Evolutionary conservation across 1,140 invertebrate genomes (phyloP), one percentile per base, ranked within the genome.

Genomic region (Hormaphis cornu): DNA sequence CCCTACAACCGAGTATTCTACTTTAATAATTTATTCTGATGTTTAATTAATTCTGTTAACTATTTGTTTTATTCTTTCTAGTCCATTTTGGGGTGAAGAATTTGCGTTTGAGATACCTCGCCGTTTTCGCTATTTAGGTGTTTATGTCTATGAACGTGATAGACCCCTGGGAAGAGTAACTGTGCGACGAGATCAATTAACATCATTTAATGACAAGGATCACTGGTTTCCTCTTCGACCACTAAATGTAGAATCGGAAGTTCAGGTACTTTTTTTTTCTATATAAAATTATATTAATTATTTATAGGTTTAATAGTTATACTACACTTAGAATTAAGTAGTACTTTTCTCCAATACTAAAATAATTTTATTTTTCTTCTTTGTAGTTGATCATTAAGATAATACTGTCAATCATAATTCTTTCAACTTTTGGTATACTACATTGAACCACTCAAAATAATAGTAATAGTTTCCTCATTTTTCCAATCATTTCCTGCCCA

Each of bases 21-120:
- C n/a, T n/a, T n/a, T n/a, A n/a, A n/a, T n/a, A n/a, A 18, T 54
- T 20, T 2, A 16, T 7, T 33, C 33, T 12, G 14, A 12, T 24
- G 14, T 8, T 26, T 0, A 52, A 2, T 52, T 28, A n/a, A 26
- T 8, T n/a, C 6, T n/a, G 16, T 26, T 3, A 26, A 28, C 26
- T 28, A 26, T 54, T 52, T 58, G 14, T 16, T 61, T 71, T 63
- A n/a, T 35, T 71, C 33, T 72, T 80, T 81, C 33, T 80, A 91
- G 90, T 77, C 91, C 91, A 73, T 95, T 93, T 79, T 94, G 93
- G 78, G 90, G 90, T 59, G 91, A 93, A 79, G 91, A 95, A 77
- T 94, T 93, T 81, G 87, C 92, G 76, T 94, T 93, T 76, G 90
- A 93, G 76, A 90, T 95, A 70, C 92, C 92, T 69, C 81, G 90